A percentile compares a stretch with the other conserved stretches of the same genome.
These are phyloP conservation scores for Montipora foliosa DNA, from an alignment of 64 coral and sea anemone species.

Conservation along the genomic window DNA sequence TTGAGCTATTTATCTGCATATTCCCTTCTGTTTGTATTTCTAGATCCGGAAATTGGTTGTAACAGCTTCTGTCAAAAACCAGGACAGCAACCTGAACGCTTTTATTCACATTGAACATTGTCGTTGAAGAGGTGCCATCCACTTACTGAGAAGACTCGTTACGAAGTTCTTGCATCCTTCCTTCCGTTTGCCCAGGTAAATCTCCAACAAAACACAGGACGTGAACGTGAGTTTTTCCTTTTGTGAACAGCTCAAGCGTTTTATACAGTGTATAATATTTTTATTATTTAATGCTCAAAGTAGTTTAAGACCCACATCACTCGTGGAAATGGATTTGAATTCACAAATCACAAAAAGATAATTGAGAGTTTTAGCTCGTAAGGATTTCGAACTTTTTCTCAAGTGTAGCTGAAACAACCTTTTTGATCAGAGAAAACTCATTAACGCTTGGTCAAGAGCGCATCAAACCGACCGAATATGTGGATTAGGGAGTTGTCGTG, in stretches of 20 bases:
- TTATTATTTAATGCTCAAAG: background rate
- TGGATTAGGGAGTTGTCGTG: no score
- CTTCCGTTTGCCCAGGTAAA: background rate
- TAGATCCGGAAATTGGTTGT: background rate
- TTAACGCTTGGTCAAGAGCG: background rate
- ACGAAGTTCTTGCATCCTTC: no score
- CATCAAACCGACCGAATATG: no score
- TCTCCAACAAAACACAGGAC: background rate
- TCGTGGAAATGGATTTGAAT: no score
- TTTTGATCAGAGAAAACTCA: background rate
- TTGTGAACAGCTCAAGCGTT: background rate
- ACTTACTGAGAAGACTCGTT: no score
- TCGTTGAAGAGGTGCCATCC: no score
- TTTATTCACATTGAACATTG: background rate
- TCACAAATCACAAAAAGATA: no score
- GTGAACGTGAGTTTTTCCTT: background rate
- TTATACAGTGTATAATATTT: background rate
- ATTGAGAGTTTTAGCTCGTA: background rate
- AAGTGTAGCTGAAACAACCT: no score
- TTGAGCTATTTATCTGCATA: background rate
- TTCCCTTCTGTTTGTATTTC: background rate
- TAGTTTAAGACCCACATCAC: background rate
- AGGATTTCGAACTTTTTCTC: background rate
- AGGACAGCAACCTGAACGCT: background rate
- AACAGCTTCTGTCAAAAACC: background rate